Conservation (phyloP, 2,888 invertebrate species). For the Sphaeridia pumilis region DNA sequence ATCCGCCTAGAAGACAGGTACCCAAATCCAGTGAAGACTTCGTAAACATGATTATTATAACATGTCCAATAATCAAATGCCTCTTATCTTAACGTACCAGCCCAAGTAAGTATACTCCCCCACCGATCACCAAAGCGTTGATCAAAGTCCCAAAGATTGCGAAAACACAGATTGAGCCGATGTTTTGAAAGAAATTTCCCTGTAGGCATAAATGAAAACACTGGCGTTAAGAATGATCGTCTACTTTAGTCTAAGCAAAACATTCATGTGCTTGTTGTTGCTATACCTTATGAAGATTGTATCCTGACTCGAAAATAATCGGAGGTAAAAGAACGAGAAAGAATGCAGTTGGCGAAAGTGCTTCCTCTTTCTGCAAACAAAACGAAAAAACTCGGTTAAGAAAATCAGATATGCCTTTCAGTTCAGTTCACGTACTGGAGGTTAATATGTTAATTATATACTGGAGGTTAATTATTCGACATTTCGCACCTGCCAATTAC, state of each 20-base stretch:
- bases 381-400: conserved; percentile 7
- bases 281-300: conserved; percentile 88
- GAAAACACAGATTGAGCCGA: conserved; percentile 96
- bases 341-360: conserved; percentile 96
- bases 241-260: neutral
- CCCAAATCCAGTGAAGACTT: neutral
- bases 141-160: conserved; percentile 95
- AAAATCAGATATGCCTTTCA: neutral
- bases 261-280: neutral
- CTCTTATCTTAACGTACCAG: conserved; percentile 45
- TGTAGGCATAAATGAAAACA: conserved; percentile 35
- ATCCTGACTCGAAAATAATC: conserved; percentile 98
- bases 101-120: conserved; percentile 88
- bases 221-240: neutral
- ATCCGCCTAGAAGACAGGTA: conserved; percentile 41
- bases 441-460: neutral
- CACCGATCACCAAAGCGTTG: conserved; percentile 92
- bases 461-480: neutral
- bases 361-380: conserved; percentile 69
- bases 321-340: conserved; percentile 93
- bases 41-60: neutral
- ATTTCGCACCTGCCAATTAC: conserved; percentile 61
- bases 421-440: neutral
- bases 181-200: conserved; percentile 69
- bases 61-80: neutral